Base-by-base conservation (phyloP, 1,140 invertebrate genomes). In the Aradophagus sp. region DNA sequence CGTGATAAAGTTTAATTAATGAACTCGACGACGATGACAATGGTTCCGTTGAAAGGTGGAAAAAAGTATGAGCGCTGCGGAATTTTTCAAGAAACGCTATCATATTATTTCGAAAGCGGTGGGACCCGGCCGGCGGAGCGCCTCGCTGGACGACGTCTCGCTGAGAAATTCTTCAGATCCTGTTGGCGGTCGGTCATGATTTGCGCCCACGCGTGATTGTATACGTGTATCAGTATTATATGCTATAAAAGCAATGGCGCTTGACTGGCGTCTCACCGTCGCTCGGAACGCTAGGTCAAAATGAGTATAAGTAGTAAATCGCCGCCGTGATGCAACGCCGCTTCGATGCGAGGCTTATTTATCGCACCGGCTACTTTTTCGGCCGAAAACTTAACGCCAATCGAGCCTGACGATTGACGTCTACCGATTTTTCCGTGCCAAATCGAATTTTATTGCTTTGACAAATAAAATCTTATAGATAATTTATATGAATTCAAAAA, bases 171-270 rank as follows among this genome's bases (percentile, higher is more conserved):
- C 69, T 67, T 58, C 11, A 63, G 62, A 67, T 67, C 58, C 69
- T 73, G 69, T 73, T 73, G 67, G 69, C 70, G 70, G 63, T 73
- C 68, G 42, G 70, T 73, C 70, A 63, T 73, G 70, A 73, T 73
- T 73, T 63, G 70, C 70, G 70, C 70, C 70, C 70, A 73, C 70
- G 70, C 70, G 52, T 63, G 44, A 59, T 68, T 55, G 50, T 59
- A 59, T 59, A 63, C 70, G 63, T 63, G 58, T 73, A 67, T 73
- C 62, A 27, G 55, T 63, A 63, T 73, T 58, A 58, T 65, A 58
- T 34, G 23, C 26, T 55, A 58, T 58, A 63, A 70, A 63, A 39
- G 58, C 52, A 52, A 63, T 63, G 58, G 59, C 56, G 55, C 59
- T 59, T 65, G 47, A 65, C 67, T 50, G 45, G 45, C 45, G 53